phyloP scores from a whole-genome alignment of 2,113 vertebrate genomes.

The Dolichotis patagonum region DNA sequence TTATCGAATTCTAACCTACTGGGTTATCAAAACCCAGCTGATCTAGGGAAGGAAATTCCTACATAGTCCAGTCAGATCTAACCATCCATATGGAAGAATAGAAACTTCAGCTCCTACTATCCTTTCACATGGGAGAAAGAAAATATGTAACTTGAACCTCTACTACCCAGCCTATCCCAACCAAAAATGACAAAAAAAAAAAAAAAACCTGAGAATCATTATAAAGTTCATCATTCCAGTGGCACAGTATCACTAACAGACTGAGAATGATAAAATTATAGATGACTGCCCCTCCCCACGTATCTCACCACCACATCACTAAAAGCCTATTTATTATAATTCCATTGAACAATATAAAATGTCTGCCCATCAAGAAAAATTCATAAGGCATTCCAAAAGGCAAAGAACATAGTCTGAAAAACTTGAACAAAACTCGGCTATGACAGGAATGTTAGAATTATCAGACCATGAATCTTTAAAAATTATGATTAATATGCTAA shows the following conservation, averaged over 20 bases:
- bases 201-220: neutral
- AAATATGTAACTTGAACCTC: neutral
- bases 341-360: neutral
- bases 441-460: slow-evolving; percentile 42
- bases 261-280: neutral
- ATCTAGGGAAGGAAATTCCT: neutral
- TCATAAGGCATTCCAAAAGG: neutral
- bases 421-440: slow-evolving; percentile 36
- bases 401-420: neutral
- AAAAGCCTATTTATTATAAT: neutral
- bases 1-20: neutral
- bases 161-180: neutral
- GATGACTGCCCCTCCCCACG: neutral
- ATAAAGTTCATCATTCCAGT: neutral
- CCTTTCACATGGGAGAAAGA: neutral
- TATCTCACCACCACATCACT: neutral
- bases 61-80: neutral
- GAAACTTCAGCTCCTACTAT: neutral
- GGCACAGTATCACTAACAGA: neutral
- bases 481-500: slow-evolving; percentile 38
- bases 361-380: neutral
- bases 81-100: neutral
- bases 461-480: slow-evolving; percentile 48
- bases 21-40: neutral
- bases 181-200: neutral